Evolutionary conservation across 2,797 vertebrate species (phyloP).

Genomic region (Gastrophryne carolinensis): DNA sequence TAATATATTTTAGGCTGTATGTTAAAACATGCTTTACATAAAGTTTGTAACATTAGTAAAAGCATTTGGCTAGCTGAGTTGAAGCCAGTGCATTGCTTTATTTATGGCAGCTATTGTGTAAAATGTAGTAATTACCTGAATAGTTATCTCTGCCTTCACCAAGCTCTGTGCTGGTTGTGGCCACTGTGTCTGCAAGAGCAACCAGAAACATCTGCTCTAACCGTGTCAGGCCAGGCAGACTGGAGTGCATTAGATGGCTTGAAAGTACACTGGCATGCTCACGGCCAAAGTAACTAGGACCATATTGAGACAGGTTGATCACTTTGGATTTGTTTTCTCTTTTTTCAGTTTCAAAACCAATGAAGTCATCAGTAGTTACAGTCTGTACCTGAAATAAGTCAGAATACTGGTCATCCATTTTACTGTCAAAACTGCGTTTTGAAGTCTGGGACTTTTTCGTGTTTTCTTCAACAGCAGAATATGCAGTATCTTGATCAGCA

Average conservation of each 20-base stretch:
- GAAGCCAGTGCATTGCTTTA: too few species aligned
- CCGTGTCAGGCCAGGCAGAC: conserved; percentile 92
- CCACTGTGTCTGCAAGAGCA: conserved; percentile 94
- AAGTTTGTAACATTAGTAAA: too few species aligned
- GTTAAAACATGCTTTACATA: too few species aligned
- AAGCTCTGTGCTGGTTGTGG: conserved; percentile 91
- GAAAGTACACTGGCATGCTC: conserved; percentile 97
- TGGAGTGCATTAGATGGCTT: conserved; percentile 97
- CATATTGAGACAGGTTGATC: conserved; percentile 96
- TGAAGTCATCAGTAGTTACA: conserved; percentile 90
- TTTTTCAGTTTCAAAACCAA: conserved; percentile 91
- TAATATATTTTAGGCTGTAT: too few species aligned
- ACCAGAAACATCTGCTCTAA: conserved; percentile 98
- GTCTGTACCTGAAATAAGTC: conserved; percentile 89
- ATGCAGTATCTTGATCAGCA: conserved; percentile 89
- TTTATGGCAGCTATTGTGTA: background rate
- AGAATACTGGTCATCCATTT: conserved; percentile 85
- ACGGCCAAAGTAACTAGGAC: conserved; percentile 91
- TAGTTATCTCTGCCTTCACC: conserved; percentile 85
- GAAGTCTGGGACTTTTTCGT: conserved; percentile 73
- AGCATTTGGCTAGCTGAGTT: too few species aligned
- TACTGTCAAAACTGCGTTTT: conserved; percentile 72
- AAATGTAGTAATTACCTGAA: conserved; percentile 73
- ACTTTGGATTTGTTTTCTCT: conserved; percentile 90
- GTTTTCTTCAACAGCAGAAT: conserved; percentile 81